Evolutionary conservation across 2,888 invertebrate genomes (phyloP).

Genomic region (Steinernema carpocapsae): DNA sequence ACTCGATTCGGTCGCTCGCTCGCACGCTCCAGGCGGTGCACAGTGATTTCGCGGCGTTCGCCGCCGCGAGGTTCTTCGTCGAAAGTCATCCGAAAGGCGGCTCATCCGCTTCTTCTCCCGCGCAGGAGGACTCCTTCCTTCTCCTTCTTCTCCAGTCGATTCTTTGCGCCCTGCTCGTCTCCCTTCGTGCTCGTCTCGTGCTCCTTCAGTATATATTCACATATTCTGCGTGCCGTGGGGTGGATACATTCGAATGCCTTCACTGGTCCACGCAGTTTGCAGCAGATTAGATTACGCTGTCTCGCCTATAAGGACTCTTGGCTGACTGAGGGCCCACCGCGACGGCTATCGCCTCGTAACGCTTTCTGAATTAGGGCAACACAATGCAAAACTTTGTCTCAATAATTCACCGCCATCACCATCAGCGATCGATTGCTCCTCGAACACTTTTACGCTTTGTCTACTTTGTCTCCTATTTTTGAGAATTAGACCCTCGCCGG

Average conservation of each 20-base stretch:
- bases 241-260: conserved; percentile 26
- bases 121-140: conserved; percentile 7
- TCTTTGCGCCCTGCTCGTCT: conserved; percentile 14
- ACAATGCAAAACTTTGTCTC: conserved; percentile 30
- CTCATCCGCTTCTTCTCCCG: not conserved
- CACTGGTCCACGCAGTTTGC: conserved; percentile 7
- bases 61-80: no score
- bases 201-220: not conserved
- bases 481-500: not conserved
- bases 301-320: conserved; percentile 33
- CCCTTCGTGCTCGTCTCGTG: not conserved
- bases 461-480: not conserved
- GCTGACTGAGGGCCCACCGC: not conserved
- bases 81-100: no score
- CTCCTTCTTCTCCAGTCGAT: not conserved
- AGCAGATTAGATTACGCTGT: conserved; percentile 24
- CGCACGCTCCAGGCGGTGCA: no score
- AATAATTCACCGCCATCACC: conserved; percentile 31
- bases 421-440: conserved; percentile 24
- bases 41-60: no score
- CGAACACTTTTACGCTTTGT: conserved; percentile 31
- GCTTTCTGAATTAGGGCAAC: conserved; percentile 25
- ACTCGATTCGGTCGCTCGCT: no score
- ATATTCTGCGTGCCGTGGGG: not conserved
- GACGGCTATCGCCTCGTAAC: conserved; percentile 22